Conservation (phyloP, 2,797 vertebrate genomes). For the Schizopygopsis pylzovi region DNA sequence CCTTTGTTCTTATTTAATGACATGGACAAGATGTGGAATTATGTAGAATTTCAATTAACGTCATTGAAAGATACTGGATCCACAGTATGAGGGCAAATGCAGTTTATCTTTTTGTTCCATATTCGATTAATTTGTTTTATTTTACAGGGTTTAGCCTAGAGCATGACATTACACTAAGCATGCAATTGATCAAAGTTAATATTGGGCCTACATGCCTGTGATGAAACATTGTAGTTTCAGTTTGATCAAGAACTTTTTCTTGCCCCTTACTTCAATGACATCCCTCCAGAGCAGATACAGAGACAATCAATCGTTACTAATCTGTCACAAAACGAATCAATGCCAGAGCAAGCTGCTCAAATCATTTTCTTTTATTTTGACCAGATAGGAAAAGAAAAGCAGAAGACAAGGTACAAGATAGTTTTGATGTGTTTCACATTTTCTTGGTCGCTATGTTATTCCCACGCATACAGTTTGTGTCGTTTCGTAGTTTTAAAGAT, state of each 20-base stretch:
- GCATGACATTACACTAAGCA: not conserved
- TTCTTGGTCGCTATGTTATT: not conserved
- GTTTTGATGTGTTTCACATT: not conserved
- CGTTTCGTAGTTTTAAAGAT: not conserved
- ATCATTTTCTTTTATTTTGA: not conserved
- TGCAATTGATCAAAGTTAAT: constrained; percentile 31
- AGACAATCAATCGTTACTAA: not conserved
- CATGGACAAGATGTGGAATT: not conserved
- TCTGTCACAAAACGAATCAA: not conserved
- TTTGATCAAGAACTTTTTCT: constrained; percentile 6
- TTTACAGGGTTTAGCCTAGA: not conserved
- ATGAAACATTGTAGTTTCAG: constrained; percentile 39
- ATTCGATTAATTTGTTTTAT: not conserved
- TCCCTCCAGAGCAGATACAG: constrained; percentile 9
- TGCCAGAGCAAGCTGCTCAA: not conserved
- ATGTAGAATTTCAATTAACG: not conserved
- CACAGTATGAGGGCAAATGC: not conserved
- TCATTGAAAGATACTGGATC: not conserved
- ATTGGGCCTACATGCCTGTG: constrained; percentile 20
- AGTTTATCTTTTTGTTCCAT: not conserved
- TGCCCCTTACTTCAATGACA: not conserved
- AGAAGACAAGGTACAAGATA: not conserved
- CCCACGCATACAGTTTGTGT: not conserved
- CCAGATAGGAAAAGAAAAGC: not conserved
- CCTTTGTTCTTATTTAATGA: not conserved